These are phyloP conservation scores for Pammene fasciana DNA, from an alignment of 2,888 invertebrate genomes.

Conservation along the genomic window DNA sequence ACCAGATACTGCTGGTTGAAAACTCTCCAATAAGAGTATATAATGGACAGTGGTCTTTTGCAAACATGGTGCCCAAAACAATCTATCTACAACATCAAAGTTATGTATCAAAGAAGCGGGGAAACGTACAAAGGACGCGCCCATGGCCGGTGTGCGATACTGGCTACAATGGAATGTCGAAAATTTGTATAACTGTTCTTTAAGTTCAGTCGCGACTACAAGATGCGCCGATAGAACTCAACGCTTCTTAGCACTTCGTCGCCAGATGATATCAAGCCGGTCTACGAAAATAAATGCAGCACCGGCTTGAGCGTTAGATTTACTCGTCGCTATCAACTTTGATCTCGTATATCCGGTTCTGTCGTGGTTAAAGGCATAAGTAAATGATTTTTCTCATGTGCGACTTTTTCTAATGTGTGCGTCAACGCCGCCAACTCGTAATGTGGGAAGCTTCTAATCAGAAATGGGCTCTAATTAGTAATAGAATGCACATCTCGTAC, in stretches of 20 bases:
- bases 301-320: constrained; percentile 43
- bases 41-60: too few relatives aligned
- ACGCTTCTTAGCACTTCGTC: constrained; percentile 48
- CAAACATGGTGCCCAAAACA: too few relatives aligned
- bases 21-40: too few relatives aligned
- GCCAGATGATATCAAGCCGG: constrained; percentile 49
- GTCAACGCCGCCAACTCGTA: constrained; percentile 15
- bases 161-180: constrained; percentile 66
- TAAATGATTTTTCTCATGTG: constrained; percentile 25
- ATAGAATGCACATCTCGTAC: constrained; percentile 3
- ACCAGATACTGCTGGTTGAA: too few relatives aligned
- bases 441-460: constrained; percentile 35
- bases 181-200: constrained; percentile 72
- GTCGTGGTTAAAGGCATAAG: constrained; percentile 42
- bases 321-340: constrained; percentile 42
- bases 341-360: constrained; percentile 53
- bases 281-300: constrained; percentile 47
- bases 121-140: constrained; percentile 47
- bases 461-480: constrained; percentile 22
- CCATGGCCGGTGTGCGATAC: constrained; percentile 49
- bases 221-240: constrained; percentile 57
- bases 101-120: background rate
- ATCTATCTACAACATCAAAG: too few relatives aligned
- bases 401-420: constrained; percentile 23
- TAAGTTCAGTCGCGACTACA: constrained; percentile 48